Evolutionary conservation across 2,113 vertebrate genomes (phyloP).

Genomic region (Cynocephalus volans): DNA sequence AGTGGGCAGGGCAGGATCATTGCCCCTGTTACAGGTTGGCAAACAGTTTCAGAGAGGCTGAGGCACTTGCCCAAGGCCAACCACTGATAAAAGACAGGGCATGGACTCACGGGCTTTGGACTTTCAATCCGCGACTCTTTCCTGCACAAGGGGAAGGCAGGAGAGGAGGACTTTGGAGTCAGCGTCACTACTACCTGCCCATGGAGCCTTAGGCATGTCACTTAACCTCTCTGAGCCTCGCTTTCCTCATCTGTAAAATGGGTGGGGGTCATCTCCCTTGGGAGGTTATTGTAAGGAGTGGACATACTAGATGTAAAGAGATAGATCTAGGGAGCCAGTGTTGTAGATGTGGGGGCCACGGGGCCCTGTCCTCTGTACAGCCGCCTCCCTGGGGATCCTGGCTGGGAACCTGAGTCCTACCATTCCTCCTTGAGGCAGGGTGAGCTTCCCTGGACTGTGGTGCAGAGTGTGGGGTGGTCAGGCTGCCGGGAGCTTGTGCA

Average conservation of each 20-base stretch:
- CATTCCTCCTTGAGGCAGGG: background rate
- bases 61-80: background rate
- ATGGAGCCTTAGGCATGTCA: background rate
- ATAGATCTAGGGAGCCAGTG: background rate
- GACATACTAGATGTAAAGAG: background rate
- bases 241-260: background rate
- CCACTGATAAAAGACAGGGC: background rate
- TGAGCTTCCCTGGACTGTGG: background rate
- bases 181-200: background rate
- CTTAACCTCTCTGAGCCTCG: background rate
- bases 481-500: background rate
- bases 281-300: background rate
- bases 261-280: background rate
- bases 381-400: too few species aligned
- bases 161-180: background rate
- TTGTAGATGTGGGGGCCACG: background rate
- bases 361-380: background rate
- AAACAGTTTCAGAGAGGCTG: background rate
- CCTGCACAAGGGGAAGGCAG: accelerated
- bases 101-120: background rate
- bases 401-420: background rate
- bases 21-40: background rate
- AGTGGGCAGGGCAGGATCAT: background rate
- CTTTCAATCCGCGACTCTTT: background rate
- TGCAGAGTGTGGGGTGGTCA: background rate